A percentile compares a stretch with the other conserved stretches of the same genome.
These are phyloP conservation scores for Stenodema calcarata DNA, from an alignment of 2,888 invertebrate species.

Conservation along the genomic window DNA sequence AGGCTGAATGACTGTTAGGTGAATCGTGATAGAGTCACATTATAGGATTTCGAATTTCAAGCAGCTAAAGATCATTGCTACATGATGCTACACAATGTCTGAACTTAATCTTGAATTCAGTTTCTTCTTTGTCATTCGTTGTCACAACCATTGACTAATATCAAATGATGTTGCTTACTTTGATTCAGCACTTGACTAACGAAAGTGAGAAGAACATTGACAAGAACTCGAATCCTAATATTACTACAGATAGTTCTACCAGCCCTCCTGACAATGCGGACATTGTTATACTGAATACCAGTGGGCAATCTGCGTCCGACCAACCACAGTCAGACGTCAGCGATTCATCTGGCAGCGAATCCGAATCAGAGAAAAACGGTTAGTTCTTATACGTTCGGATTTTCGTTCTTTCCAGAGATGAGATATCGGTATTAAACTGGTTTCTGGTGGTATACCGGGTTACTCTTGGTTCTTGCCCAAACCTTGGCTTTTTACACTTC, in stretches of 20 bases:
- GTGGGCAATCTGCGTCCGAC: neutral
- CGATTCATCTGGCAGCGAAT: slow-evolving; percentile 73
- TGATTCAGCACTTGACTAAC: slow-evolving; percentile 35
- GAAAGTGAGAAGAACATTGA: slow-evolving; percentile 20
- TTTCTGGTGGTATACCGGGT: no score
- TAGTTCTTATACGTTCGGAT: neutral
- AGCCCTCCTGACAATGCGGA: neutral
- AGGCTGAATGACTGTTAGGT: no score
- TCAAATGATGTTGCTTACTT: neutral
- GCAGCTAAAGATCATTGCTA: neutral
- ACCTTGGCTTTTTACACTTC: no score
- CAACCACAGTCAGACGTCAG: slow-evolving; percentile 75
- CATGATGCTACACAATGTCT: no score
- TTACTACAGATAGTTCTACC: neutral
- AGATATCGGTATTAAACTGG: no score
- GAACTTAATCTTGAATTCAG: neutral
- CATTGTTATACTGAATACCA: neutral
- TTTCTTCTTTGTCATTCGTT: neutral
- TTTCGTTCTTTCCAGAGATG: no score
- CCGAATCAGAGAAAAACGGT: slow-evolving; percentile 74
- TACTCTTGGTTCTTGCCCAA: no score
- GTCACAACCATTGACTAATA: neutral
- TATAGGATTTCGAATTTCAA: neutral
- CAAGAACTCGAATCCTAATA: neutral
- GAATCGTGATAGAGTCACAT: no score